Conservation (phyloP, 2,113 vertebrate genomes). For the Dolichotis patagonum region DNA sequence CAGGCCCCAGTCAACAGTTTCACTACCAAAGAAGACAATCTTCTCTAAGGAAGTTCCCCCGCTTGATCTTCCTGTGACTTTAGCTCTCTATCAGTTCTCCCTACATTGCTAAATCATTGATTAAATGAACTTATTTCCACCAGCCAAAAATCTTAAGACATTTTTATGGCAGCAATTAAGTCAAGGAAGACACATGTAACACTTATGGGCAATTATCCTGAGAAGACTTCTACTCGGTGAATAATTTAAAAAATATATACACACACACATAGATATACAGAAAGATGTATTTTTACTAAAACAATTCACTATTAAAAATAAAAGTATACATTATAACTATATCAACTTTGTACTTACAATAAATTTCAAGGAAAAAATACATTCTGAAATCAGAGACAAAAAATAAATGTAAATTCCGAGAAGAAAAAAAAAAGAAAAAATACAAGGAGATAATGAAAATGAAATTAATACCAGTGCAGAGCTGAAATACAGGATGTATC, state of each 20-base stretch:
- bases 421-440: not conserved
- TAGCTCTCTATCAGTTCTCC: not conserved
- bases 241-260: not conserved
- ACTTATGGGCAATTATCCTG: not conserved
- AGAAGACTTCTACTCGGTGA: not conserved
- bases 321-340: not conserved
- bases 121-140: not conserved
- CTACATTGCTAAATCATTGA: not conserved
- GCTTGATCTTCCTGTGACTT: not conserved
- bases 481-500: not conserved
- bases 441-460: not conserved
- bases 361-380: not conserved
- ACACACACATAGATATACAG: not conserved
- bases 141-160: not conserved
- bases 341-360: constrained; percentile 10
- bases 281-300: not conserved
- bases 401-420: not conserved
- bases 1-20: not conserved
- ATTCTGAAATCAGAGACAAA: constrained; percentile 12
- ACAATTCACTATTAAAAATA: not conserved
- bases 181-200: not conserved
- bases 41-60: not conserved
- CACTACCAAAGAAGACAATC: not conserved
- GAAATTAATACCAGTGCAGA: not conserved
- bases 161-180: not conserved